These are phyloP conservation scores for Sinodicranocentrus sp. DNA, from an alignment of 2,888 invertebrate genomes.

Conservation along the genomic window DNA sequence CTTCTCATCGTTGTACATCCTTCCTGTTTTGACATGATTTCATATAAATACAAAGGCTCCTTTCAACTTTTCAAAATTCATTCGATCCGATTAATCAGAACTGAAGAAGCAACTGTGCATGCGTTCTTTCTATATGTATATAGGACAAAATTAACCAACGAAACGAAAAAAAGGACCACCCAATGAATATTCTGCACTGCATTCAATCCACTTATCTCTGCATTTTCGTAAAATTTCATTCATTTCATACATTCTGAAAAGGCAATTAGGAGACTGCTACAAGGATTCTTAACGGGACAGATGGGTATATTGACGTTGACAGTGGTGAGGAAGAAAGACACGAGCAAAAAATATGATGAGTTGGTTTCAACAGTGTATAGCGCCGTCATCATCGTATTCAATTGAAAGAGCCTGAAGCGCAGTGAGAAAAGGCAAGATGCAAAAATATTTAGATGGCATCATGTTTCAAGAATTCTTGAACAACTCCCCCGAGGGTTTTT, in stretches of 20 bases:
- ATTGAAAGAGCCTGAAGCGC: conserved; percentile 18
- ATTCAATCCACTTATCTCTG: neutral
- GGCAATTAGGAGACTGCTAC: conserved; percentile 22
- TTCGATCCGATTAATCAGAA: conserved; percentile 9
- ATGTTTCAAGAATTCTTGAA: conserved; percentile 19
- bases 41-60: neutral
- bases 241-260: conserved; percentile 15
- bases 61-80: neutral
- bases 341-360: conserved; percentile 28
- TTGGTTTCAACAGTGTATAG: conserved; percentile 10
- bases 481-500: conserved; percentile 28
- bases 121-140: neutral
- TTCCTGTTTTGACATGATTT: conserved; percentile 3
- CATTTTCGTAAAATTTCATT: neutral
- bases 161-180: conserved; percentile 32
- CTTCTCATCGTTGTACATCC: neutral
- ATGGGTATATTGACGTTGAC: conserved; percentile 16
- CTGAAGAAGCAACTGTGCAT: neutral
- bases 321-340: no score
- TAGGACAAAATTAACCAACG: neutral
- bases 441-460: conserved; percentile 27
- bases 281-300: conserved; percentile 32
- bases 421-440: neutral
- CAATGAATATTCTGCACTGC: conserved; percentile 10
- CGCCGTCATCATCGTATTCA: conserved; percentile 10